Evolutionary conservation across 2,888 invertebrate genomes (phyloP), one percentile per base, ranked within the genome.

Genomic region (Erynnis tages): DNA sequence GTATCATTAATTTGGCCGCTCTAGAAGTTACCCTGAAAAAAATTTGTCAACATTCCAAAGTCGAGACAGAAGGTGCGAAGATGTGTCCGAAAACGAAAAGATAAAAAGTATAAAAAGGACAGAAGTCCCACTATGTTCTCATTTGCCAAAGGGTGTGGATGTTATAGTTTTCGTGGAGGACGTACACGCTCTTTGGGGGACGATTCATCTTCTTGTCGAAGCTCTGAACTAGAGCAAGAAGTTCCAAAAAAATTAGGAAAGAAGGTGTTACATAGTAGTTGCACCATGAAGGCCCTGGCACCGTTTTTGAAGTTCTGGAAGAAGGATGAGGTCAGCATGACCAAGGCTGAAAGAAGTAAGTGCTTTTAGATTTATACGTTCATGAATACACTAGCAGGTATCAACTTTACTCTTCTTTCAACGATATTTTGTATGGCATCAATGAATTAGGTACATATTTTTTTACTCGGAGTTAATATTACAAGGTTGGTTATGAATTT

Each of bases 301-400:
- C 92, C 93, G 0, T 91, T 94, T 68, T 90, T 93, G 60, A 91
- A 91, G 64, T 93, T 93, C 67, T 93, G 93, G 91, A 91, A 93
- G 55, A 91, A 92, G 60, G 92, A 93, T 61, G 93, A 93, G 60
- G 91, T 93, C 77, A 93, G 93, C 82, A 94, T 94, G 93, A 93
- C 94, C 14, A 94, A 93, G 76, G 92, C 94, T 53, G 94, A 94
- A 82, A 91, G 94, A 89, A 94, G 94, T 94, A 79, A 93, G 93
- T 79, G 17, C 5, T 16, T 4, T n/a, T 11, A 11, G 1, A 27
- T 27, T 10, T 27, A n/a, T n/a, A 27, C 10, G 10, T 10, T 1
- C n/a, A 5, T 25, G n/a, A 8, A 2, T 29, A 10, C n/a, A 29
- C 10, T 10, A 2, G 29, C n/a, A n/a, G n/a, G n/a, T n/a, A n/a